Percentiles rank a stretch among this genome's conserved stretches.
phyloP scores from a whole-genome alignment of 2,113 vertebrate species.

The Psammodynastes pulverulentus region DNA sequence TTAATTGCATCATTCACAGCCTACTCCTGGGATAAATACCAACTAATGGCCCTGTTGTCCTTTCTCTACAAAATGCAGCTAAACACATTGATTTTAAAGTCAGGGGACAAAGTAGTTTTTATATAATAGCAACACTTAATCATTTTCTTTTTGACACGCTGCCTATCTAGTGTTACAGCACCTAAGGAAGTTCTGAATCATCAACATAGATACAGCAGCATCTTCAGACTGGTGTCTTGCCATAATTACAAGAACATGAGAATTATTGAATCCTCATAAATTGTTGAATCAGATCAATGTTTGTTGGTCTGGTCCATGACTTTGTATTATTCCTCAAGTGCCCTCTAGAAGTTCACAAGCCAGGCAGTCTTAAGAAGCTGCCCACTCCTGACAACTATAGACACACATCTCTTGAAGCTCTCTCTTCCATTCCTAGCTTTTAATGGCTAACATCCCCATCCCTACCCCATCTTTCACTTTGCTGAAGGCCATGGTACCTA shows the following conservation, averaged over 20 bases:
- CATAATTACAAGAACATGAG: not conserved
- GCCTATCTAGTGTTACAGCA: not conserved
- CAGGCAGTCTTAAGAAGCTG: too few relatives aligned
- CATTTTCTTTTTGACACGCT: not conserved
- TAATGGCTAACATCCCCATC: not conserved
- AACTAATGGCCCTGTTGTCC: not conserved
- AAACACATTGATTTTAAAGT: not conserved
- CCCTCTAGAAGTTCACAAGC: not conserved
- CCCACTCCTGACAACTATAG: not conserved
- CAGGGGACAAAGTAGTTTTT: not conserved
- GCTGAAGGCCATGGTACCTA: not conserved
- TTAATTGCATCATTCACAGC: slow-evolving; percentile 11
- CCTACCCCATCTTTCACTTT: not conserved
- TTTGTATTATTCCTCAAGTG: not conserved
- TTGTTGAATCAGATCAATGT: not conserved
- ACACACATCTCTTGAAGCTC: not conserved
- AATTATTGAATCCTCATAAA: not conserved
- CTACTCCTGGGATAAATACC: slow-evolving; percentile 1
- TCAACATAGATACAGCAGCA: not conserved
- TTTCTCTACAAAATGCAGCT: not conserved
- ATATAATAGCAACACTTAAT: not conserved
- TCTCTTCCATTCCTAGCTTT: not conserved
- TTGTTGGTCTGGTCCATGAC: not conserved
- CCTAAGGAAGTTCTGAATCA: not conserved
- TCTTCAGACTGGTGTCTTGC: not conserved